Base-by-base conservation (phyloP, 2,888 invertebrate genomes). In the Tipula confusa region DNA sequence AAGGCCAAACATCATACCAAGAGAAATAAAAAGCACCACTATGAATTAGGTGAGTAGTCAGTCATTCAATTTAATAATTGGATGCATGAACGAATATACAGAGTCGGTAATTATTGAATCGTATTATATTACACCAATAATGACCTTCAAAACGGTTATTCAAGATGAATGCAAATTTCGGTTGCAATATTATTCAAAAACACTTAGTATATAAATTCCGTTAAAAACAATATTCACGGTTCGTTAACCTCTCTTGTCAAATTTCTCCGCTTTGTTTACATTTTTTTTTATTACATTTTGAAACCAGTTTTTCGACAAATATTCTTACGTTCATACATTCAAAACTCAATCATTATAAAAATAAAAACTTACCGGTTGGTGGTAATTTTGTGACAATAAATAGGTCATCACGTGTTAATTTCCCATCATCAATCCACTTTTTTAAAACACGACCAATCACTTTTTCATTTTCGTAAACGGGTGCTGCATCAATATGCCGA, bases 321-420 rank as follows among this genome's bases (percentile, higher is more conserved):
- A n/a, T n/a, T n/a, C n/a, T 1, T 13, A 38, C 9, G 38, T 38
- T 38, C 13, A 13, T 38, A 38, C 38, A 1, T n/a, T n/a, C 64
- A 64, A n/a, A n/a, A 64, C 9, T 43, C n/a, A 43, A 18, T 24
- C 18, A 64, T 2, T 1, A 36, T 18, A 36, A n/a, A n/a, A n/a
- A 33, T 18, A 83, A 83, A 43, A 64, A 85, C 85, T 88, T 87
- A 90, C 93, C 93, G 86, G 91, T 89, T 13, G 93, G 92, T 28
- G 94, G 93, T 85, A 96, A 91, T 89, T 97, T 97, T 9, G 96
- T 95, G n/a, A 94, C 94, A 82, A 97, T 91, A 87, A 95, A 97
- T 0, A 97, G 89, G 82, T 97, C 95, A 86, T 95, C 94, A 85
- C 97, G 92, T 86, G 91, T 93, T 0, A 93, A 87, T 87, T 92